Evolutionary conservation across 2,797 vertebrate genomes (phyloP).

Genomic region (Semotilus atromaculatus): DNA sequence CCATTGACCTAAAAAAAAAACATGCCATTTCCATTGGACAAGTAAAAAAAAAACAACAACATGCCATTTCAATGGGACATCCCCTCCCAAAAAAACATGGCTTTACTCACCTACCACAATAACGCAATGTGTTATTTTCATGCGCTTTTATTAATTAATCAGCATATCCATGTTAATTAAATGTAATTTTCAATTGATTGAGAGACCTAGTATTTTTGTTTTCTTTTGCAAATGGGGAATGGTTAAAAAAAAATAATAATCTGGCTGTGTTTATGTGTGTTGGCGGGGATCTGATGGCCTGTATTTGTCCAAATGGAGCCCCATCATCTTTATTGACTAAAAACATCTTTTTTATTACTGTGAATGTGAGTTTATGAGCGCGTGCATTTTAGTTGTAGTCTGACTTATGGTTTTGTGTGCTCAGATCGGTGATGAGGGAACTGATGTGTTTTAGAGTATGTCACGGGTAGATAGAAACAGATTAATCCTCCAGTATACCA

Average conservation of each 20-base stretch:
- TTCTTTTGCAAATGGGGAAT: not conserved
- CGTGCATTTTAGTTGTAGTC: not conserved
- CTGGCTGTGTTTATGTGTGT: conserved; percentile 25
- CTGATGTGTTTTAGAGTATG: conserved; percentile 54
- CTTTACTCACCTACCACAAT: not conserved
- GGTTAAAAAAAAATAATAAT: not conserved
- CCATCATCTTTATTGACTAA: conserved; percentile 38
- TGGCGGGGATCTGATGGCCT: not conserved
- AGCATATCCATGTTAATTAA: not conserved
- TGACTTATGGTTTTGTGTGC: conserved; percentile 17
- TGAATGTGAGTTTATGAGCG: conserved; percentile 16
- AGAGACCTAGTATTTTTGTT: not conserved
- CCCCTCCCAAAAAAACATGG: not conserved
- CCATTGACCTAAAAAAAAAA: not conserved
- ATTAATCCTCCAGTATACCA: conserved; percentile 68
- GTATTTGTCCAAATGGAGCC: conserved; percentile 3
- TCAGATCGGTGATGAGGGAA: conserved; percentile 28
- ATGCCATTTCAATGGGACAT: not conserved
- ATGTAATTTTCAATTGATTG: not conserved
- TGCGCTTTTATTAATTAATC: conserved; percentile 3
- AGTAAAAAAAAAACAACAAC: not conserved
- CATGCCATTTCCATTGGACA: not conserved
- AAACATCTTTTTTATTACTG: conserved; percentile 35
- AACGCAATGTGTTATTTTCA: not conserved
- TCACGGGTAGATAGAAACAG: conserved; percentile 68